Percentiles rank a stretch among this genome's conserved stretches.
Conservation (phyloP, 2,113 vertebrate genomes). For the Callipepla squamata region DNA sequence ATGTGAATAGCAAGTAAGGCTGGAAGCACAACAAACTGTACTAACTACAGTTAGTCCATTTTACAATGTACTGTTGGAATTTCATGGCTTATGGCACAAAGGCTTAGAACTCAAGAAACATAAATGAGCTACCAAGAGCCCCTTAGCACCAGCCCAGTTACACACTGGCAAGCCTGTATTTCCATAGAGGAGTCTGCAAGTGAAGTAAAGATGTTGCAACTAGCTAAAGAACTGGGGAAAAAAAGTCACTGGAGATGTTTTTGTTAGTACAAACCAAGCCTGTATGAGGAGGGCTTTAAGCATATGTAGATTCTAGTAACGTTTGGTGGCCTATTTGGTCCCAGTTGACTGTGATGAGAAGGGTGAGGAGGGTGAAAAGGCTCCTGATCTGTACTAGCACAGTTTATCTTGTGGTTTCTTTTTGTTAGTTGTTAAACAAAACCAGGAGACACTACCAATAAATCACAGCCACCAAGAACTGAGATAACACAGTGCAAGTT, state of each 20-base stretch:
- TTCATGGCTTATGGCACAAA: background rate
- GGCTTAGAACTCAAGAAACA: background rate
- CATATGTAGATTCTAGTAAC: background rate
- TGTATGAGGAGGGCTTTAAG: background rate
- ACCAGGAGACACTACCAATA: background rate
- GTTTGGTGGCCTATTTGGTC: background rate
- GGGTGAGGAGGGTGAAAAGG: background rate
- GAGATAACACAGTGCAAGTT: background rate
- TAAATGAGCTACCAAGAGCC: background rate
- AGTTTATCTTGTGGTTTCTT: background rate
- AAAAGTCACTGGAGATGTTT: background rate
- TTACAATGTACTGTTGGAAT: background rate
- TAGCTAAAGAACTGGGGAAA: background rate
- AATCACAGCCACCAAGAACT: background rate
- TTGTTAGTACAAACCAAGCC: background rate
- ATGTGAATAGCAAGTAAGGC: background rate
- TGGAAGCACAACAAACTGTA: background rate
- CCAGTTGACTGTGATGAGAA: background rate
- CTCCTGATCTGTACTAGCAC: background rate
- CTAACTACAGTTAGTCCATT: background rate
- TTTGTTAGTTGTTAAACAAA: background rate
- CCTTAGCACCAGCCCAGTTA: background rate
- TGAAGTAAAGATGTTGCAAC: background rate
- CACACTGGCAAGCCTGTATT: background rate
- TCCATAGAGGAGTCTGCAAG: rapidly evolving